Conservation (phyloP, 2,113 vertebrate genomes). For the Phyllopteryx taeniolatus region DNA sequence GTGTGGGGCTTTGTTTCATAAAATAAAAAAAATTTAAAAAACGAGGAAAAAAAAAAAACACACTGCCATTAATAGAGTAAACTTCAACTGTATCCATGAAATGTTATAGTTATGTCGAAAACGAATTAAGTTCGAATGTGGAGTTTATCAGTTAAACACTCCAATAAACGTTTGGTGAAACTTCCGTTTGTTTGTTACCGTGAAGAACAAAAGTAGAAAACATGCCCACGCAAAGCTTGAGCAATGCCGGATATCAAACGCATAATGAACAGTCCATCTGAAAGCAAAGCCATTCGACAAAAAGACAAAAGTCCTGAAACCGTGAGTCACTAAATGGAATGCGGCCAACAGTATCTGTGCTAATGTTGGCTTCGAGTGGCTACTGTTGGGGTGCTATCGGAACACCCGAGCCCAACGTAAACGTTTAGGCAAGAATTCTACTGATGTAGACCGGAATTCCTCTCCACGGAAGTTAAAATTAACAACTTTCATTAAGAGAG, state of each 20-base stretch:
- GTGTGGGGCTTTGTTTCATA: constrained; percentile 71
- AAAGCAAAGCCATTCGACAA: constrained; percentile 8
- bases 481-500: not conserved
- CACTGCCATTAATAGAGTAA: not conserved
- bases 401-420: not conserved
- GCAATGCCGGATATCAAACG: not conserved
- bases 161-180: not conserved
- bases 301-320: constrained; percentile 25
- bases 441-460: not conserved
- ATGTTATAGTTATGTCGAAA: not conserved
- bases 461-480: not conserved
- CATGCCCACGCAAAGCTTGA: not conserved
- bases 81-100: not conserved
- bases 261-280: not conserved
- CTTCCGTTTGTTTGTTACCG: not conserved
- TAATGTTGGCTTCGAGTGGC: constrained; percentile 6
- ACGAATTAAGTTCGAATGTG: not conserved
- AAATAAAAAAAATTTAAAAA: constrained; percentile 22
- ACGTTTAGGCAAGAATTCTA: not conserved
- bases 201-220: not conserved
- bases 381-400: not conserved
- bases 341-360: constrained; percentile 19
- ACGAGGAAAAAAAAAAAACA: not conserved
- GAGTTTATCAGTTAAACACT: not conserved
- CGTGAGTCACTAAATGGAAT: constrained; percentile 53